Evolutionary conservation across 2,888 invertebrate genomes (phyloP).

Genomic region (Calameuta filiformis): DNA sequence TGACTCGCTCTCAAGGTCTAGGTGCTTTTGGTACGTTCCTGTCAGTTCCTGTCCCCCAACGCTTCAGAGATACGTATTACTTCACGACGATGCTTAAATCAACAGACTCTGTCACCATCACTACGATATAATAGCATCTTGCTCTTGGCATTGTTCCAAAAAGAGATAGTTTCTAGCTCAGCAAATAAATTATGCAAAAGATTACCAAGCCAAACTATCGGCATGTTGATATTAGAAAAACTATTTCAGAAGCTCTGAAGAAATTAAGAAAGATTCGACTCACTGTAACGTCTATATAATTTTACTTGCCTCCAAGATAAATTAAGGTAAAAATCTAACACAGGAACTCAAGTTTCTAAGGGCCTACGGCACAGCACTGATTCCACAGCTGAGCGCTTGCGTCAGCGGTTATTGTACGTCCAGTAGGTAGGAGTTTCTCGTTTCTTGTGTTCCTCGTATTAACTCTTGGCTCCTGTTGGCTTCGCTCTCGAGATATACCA

Average conservation of each 20-base stretch:
- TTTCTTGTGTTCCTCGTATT: background rate
- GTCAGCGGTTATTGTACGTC: background rate
- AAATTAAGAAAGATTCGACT: background rate
- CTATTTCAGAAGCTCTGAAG: background rate
- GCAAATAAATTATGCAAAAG: background rate
- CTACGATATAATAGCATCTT: background rate
- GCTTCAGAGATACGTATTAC: background rate
- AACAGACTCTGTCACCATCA: background rate
- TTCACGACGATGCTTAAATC: background rate
- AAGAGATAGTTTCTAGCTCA: background rate
- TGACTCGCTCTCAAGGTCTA: background rate
- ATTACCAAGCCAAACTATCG: background rate
- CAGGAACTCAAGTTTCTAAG: background rate
- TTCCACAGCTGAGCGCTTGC: background rate
- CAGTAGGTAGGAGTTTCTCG: background rate
- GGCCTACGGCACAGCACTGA: background rate
- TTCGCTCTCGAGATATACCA: background rate
- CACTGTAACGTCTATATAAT: background rate
- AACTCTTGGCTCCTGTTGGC: background rate
- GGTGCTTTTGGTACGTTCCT: background rate
- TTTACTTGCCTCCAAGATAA: background rate
- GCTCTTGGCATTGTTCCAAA: background rate
- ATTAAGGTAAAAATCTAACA: background rate
- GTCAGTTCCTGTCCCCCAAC: background rate
- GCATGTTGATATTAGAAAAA: background rate